phyloP scores from a whole-genome alignment of 2,797 vertebrate genomes.

The Acrossocheilus fasciatus region DNA sequence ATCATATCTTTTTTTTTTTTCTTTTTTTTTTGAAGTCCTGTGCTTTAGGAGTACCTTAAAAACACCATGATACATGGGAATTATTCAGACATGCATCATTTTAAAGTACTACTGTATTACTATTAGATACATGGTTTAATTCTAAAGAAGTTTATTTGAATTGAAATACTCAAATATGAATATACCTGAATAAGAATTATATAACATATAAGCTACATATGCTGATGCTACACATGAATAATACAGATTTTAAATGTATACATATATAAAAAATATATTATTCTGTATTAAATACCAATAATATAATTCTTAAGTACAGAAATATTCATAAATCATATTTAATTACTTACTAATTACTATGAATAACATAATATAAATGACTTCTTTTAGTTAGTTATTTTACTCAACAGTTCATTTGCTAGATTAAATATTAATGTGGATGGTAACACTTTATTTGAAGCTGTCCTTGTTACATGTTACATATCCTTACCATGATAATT shows the following conservation, averaged over 20 bases:
- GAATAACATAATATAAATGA: not conserved
- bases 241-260: not conserved
- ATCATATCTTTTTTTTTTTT: not conserved
- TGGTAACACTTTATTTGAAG: not conserved
- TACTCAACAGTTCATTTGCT: not conserved
- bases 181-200: not conserved
- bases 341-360: not conserved
- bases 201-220: not conserved
- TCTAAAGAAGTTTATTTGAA: not conserved
- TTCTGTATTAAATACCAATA: not conserved
- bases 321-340: not conserved
- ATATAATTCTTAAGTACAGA: not conserved
- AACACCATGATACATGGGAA: not conserved
- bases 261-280: not conserved
- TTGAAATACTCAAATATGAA: not conserved
- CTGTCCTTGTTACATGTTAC: not conserved
- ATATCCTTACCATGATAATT: not conserved
- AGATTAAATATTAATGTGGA: not conserved
- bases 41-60: not conserved
- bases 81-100: not conserved
- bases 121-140: not conserved
- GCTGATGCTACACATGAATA: not conserved
- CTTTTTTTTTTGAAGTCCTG: not conserved
- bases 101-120: not conserved
- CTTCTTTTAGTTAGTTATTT: not conserved